These are phyloP conservation scores for Trichogramma dendrolimi DNA, from an alignment of 2,888 invertebrate genomes.

Conservation along the genomic window DNA sequence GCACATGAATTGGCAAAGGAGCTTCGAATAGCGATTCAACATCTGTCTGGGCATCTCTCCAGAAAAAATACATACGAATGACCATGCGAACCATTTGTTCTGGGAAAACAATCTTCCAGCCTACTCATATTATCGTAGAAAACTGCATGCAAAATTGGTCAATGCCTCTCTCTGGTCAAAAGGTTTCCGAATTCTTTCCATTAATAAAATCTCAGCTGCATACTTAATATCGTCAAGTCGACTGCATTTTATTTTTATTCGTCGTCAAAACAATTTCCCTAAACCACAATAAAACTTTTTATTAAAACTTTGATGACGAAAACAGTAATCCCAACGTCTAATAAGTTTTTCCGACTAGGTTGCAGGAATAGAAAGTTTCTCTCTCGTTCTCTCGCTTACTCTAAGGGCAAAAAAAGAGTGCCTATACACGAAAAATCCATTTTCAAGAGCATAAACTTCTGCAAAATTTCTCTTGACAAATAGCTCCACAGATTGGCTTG, in stretches of 20 bases:
- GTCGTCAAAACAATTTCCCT: no score
- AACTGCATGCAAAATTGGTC: no score
- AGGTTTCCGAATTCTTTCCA: no score
- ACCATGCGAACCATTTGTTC: slow-evolving; percentile 31
- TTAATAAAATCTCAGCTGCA: no score
- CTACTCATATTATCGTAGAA: not conserved
- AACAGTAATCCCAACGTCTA: no score
- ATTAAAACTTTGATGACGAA: no score
- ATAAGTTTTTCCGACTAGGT: slow-evolving; percentile 11
- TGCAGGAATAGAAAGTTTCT: slow-evolving; percentile 15
- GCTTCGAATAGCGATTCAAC: slow-evolving; percentile 12
- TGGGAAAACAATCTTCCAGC: slow-evolving; percentile 36
- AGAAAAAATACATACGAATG: slow-evolving; percentile 39
- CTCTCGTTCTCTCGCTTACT: not conserved
- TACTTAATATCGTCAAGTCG: no score
- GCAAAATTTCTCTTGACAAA: slow-evolving; percentile 5
- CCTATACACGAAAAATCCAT: slow-evolving; percentile 19
- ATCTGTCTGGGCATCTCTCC: slow-evolving; percentile 36
- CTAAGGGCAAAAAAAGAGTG: not conserved
- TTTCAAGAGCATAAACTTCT: slow-evolving; percentile 21
- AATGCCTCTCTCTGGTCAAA: no score
- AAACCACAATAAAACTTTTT: no score
- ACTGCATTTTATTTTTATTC: no score
- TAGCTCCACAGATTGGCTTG: slow-evolving; percentile 14
- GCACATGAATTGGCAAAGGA: no score